These are phyloP conservation scores for Drosophila willistoni DNA, from an alignment of 1,140 invertebrate species.

Conservation along the genomic window DNA sequence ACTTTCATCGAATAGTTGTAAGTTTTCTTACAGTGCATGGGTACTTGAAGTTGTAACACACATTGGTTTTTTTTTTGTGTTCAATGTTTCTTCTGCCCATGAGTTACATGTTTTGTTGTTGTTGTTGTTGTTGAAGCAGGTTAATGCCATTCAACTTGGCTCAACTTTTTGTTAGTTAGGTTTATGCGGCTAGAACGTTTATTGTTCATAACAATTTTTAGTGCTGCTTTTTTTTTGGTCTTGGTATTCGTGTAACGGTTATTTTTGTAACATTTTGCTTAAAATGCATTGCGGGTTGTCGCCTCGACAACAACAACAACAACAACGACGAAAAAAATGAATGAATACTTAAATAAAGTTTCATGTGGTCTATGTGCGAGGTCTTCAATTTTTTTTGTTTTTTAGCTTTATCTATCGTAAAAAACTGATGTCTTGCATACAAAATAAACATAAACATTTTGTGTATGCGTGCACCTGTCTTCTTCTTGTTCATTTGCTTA, in stretches of 20 bases:
- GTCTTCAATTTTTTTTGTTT: background rate
- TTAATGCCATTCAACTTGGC: constrained; percentile 38
- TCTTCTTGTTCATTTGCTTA: constrained; percentile 17
- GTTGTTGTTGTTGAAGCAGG: constrained; percentile 45
- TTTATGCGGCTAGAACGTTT: constrained; percentile 32
- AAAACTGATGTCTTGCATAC: constrained; percentile 65
- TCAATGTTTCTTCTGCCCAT: constrained; percentile 3
- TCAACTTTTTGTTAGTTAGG: constrained; percentile 3
- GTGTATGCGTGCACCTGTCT: constrained; percentile 38
- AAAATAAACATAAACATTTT: constrained; percentile 31
- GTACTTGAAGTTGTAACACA: constrained; percentile 5
- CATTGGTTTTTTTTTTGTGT: background rate
- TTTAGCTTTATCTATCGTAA: constrained; percentile 11
- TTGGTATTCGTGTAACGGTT: constrained; percentile 48
- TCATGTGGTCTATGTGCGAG: constrained; percentile 18
- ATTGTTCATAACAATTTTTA: constrained; percentile 4
- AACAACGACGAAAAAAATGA: background rate
- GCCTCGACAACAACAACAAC: background rate
- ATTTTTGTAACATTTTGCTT: constrained; percentile 40
- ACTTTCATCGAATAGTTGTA: background rate
- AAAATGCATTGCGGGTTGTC: constrained; percentile 54
- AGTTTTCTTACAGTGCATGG: background rate
- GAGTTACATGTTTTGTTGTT: constrained; percentile 10
- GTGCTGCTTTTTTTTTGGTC: constrained; percentile 29
- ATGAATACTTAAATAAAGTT: constrained; percentile 11